Evolutionary conservation across 2,888 invertebrate genomes (phyloP).

Genomic region (Eremobia ochroleuca): DNA sequence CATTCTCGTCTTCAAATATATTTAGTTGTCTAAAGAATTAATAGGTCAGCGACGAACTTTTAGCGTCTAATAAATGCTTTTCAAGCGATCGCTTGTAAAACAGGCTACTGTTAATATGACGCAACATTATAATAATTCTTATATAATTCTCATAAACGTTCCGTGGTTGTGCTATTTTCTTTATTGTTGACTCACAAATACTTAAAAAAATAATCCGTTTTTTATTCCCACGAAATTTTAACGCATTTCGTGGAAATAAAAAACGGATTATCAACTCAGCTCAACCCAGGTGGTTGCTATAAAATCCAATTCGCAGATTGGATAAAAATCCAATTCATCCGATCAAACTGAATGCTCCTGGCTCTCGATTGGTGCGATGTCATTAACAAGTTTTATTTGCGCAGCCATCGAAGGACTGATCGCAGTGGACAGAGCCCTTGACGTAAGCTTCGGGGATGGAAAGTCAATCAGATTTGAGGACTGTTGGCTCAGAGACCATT

Average conservation of each 20-base stretch:
- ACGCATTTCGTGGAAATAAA: no score
- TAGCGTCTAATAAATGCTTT: no score
- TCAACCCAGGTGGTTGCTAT: not conserved
- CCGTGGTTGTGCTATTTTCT: not conserved
- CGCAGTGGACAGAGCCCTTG: slow-evolving; percentile 69
- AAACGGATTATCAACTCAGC: no score
- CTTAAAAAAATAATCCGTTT: not conserved
- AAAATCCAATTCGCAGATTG: slow-evolving; percentile 38
- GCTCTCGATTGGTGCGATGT: slow-evolving; percentile 35
- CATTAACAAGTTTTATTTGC: slow-evolving; percentile 63
- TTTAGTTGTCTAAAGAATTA: no score
- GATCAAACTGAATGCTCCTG: slow-evolving; percentile 25
- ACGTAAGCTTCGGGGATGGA: slow-evolving; percentile 75
- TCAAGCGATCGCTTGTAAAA: no score
- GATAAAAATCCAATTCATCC: slow-evolving; percentile 40
- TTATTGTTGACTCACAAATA: not conserved
- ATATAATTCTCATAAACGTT: no score
- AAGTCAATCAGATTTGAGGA: slow-evolving; percentile 80
- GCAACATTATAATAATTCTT: no score
- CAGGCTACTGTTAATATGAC: no score
- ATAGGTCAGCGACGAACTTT: no score
- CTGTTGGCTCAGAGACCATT: slow-evolving; percentile 92
- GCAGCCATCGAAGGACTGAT: slow-evolving; percentile 63
- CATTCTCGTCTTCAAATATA: no score
- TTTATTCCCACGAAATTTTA: not conserved